Conservation (phyloP, 2,888 invertebrate genomes). For the Nudaria mundana region DNA sequence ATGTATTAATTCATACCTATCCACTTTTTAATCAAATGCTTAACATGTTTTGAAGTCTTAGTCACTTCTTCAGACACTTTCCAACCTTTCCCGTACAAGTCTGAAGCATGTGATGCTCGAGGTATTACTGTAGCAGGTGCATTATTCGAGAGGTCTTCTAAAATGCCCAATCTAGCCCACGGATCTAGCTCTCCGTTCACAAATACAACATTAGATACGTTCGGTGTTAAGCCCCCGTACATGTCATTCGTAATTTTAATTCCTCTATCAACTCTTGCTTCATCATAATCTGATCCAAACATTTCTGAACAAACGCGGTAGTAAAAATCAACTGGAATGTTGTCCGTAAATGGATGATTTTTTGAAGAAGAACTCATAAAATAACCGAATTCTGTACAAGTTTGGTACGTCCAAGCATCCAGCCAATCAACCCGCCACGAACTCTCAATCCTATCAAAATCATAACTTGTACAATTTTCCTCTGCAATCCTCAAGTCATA, state of each 20-base stretch:
- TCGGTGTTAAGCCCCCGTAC: constrained; percentile 42
- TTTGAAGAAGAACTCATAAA: constrained; percentile 83
- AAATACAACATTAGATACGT: constrained; percentile 78
- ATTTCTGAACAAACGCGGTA: constrained; percentile 55
- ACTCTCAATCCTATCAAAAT: constrained; percentile 49
- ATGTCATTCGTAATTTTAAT: constrained; percentile 61
- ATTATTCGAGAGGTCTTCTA: constrained; percentile 55
- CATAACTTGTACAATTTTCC: constrained; percentile 47
- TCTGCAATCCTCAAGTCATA: constrained; percentile 37
- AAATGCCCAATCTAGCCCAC: constrained; percentile 77
- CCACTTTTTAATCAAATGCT: constrained; percentile 56
- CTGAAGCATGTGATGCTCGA: background rate
- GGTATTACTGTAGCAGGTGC: background rate
- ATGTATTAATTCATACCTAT: constrained; percentile 33
- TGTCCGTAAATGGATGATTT: constrained; percentile 79
- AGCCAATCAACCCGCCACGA: constrained; percentile 40
- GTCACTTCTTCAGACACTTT: constrained; percentile 57
- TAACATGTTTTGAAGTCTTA: constrained; percentile 49
- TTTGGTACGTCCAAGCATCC: constrained; percentile 64
- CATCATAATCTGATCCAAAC: constrained; percentile 61
- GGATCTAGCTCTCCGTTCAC: constrained; percentile 82
- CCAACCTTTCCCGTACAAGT: constrained; percentile 19
- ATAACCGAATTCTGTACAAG: constrained; percentile 89
- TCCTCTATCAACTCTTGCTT: constrained; percentile 47
- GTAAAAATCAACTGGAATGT: constrained; percentile 62